phyloP scores from a whole-genome alignment of 1,140 invertebrate species.

The Bicyclus anynana region DNA sequence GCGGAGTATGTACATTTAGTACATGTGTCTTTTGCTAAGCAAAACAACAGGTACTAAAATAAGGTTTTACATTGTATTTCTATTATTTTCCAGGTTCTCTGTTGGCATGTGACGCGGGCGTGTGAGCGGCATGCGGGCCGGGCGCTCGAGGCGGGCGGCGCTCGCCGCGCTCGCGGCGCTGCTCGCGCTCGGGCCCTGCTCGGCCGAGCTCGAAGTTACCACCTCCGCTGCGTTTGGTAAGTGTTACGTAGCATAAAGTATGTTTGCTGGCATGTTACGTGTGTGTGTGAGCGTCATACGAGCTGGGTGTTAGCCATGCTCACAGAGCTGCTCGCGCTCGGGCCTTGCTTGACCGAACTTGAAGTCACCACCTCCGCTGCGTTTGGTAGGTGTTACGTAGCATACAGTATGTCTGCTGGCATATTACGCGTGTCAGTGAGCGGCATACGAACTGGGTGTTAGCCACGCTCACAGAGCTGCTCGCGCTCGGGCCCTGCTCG shows the following conservation, averaged over 20 bases:
- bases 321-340: conserved; percentile 48
- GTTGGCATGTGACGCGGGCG: conserved; percentile 62
- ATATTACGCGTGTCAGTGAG: conserved; percentile 44
- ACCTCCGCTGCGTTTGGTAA: conserved; percentile 43
- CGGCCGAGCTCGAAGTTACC: conserved; percentile 41
- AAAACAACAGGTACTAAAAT: too few species aligned
- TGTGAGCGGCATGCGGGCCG: conserved; percentile 57
- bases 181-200: conserved; percentile 47
- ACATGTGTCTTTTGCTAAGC: too few species aligned
- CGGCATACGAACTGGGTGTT: conserved; percentile 61
- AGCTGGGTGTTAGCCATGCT: conserved; percentile 57
- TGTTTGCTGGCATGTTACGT: conserved; percentile 42
- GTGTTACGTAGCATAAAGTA: neutral
- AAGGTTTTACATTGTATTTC: neutral
- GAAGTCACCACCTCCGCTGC: conserved; percentile 36
- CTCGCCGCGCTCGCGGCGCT: conserved; percentile 57
- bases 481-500: conserved; percentile 46
- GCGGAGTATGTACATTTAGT: too few species aligned
- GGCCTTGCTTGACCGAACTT: conserved; percentile 43
- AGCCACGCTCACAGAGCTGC: conserved; percentile 51
- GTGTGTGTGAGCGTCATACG: conserved; percentile 55
- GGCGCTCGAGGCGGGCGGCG: conserved; percentile 46
- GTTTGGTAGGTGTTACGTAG: conserved; percentile 31
- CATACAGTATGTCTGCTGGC: conserved; percentile 30
- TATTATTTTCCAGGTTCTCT: conserved; percentile 31